Conservation (phyloP, 2,888 invertebrate genomes). For the Tetrapedia diversipes region DNA sequence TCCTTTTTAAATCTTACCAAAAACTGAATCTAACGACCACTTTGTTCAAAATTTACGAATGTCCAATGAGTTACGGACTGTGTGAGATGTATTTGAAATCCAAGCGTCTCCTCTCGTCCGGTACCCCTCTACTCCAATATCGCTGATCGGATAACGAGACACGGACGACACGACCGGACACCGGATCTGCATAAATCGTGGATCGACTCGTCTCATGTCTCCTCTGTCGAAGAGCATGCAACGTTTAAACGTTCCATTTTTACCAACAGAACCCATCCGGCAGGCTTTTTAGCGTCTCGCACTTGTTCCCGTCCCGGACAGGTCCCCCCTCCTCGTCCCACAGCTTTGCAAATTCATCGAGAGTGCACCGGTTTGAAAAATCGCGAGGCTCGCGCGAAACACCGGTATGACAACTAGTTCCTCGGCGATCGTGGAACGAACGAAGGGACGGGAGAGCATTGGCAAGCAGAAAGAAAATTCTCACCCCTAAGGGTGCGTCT, state of each 20-base stretch:
- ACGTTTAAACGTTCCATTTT: slow-evolving; percentile 29
- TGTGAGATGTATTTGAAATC: no score
- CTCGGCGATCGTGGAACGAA: slow-evolving; percentile 45
- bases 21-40: no score
- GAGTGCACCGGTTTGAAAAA: slow-evolving; percentile 53
- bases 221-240: no score
- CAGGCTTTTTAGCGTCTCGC: slow-evolving; percentile 38
- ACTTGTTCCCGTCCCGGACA: slow-evolving; percentile 4
- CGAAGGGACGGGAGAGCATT: background rate
- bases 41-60: no score
- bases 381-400: slow-evolving; percentile 46
- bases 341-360: slow-evolving; percentile 38
- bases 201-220: slow-evolving; percentile 16
- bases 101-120: slow-evolving; percentile 4
- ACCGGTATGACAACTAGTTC: slow-evolving; percentile 69
- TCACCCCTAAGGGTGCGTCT: no score
- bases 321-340: no score
- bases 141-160: slow-evolving; percentile 23
- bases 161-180: slow-evolving; percentile 7
- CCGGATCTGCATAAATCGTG: slow-evolving; percentile 42
- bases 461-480: slow-evolving; percentile 48
- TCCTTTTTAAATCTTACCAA: no score
- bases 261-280: slow-evolving; percentile 31
- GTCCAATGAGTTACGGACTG: no score
- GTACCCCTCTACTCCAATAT: slow-evolving; percentile 21